Conservation (phyloP, 35 echinoderm and acorn worm species). For the Acanthaster planci region DNA sequence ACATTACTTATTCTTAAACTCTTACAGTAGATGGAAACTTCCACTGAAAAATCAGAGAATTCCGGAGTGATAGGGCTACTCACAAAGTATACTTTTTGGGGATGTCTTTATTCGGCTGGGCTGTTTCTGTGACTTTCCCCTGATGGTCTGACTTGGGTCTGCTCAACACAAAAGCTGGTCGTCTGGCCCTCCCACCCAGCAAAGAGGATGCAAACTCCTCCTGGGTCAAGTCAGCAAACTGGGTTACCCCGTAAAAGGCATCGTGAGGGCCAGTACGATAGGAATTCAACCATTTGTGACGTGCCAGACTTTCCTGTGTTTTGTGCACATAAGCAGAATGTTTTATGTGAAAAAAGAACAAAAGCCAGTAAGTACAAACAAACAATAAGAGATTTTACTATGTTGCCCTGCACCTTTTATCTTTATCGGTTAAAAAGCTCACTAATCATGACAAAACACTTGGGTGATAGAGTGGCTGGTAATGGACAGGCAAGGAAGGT, state of each 20-base stretch:
- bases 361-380: no score
- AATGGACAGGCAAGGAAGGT: no score
- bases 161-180: no score
- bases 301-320: conserved; percentile 65
- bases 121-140: neutral
- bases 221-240: conserved; percentile 80
- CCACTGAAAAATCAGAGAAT: no score
- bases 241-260: conserved; percentile 81
- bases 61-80: neutral
- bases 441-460: no score
- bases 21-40: no score
- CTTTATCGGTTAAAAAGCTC: neutral
- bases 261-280: conserved; percentile 28
- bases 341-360: neutral
- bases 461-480: no score
- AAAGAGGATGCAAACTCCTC: conserved; percentile 69
- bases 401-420: neutral
- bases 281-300: conserved; percentile 62
- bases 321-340: no score
- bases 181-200: conserved; percentile 27
- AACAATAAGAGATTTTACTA: no score
- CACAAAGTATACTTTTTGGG: neutral
- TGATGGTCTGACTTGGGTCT: neutral
- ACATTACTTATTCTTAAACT: no score
- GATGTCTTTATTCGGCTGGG: neutral